Conservation (phyloP, 1,140 invertebrate genomes). For the Atopsyche davidsoni region DNA sequence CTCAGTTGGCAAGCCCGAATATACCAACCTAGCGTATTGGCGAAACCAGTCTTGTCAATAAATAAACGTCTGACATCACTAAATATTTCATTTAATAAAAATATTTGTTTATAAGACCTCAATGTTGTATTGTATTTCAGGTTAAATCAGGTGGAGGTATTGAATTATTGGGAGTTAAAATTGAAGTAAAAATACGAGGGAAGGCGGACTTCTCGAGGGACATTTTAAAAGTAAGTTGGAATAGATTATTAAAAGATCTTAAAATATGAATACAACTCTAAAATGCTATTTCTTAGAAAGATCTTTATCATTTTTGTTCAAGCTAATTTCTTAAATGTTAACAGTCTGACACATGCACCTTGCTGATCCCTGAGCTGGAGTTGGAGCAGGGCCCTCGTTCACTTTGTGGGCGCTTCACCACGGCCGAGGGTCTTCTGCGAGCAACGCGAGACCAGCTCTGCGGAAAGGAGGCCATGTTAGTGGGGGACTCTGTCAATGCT, state of each 20-base stretch:
- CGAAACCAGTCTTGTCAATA: too few species aligned
- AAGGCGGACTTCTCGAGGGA: slow-evolving; percentile 84
- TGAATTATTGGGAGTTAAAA: slow-evolving; percentile 72
- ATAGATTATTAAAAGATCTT: too few species aligned
- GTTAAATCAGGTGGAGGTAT: slow-evolving; percentile 93
- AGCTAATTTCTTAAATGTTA: slow-evolving; percentile 17
- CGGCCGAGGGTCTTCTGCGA: slow-evolving; percentile 78
- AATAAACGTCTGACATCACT: too few species aligned
- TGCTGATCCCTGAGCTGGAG: slow-evolving; percentile 87
- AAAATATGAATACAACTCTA: too few species aligned
- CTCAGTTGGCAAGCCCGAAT: too few species aligned
- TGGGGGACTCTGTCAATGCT: slow-evolving; percentile 63
- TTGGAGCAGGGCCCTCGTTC: slow-evolving; percentile 77
- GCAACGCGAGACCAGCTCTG: slow-evolving; percentile 65
- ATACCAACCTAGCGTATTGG: too few species aligned
- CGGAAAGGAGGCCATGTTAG: slow-evolving; percentile 59
- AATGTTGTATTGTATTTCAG: slow-evolving; percentile 30
- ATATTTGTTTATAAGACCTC: neutral
- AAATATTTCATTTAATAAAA: too few species aligned
- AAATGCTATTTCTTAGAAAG: too few species aligned
- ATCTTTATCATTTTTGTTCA: too few species aligned
- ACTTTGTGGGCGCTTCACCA: slow-evolving; percentile 92
- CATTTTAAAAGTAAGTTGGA: slow-evolving; percentile 80
- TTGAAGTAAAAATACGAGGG: slow-evolving; percentile 68
- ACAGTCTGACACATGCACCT: slow-evolving; percentile 84